Evolutionary conservation across 2,888 invertebrate species (phyloP).

Genomic region (Leucozona laternaria): DNA sequence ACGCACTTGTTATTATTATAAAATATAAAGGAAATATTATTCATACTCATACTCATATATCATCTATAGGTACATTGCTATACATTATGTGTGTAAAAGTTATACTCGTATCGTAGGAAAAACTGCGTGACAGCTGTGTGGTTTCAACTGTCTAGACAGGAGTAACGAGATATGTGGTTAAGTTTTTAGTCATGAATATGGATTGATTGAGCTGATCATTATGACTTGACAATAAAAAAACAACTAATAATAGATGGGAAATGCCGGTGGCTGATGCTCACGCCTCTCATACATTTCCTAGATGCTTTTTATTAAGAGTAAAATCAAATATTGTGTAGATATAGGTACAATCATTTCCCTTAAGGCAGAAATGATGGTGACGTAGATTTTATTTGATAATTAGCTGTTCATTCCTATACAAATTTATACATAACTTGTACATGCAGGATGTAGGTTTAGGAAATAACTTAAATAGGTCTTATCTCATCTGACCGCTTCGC

Average conservation of each 20-base stretch:
- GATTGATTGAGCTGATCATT: conserved; percentile 38
- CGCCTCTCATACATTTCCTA: not conserved
- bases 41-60: not conserved
- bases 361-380: no score
- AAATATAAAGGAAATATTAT: conserved; percentile 28
- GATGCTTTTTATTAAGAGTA: not conserved
- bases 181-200: conserved; percentile 15
- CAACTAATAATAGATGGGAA: not conserved
- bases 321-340: not conserved
- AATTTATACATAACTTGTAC: no score
- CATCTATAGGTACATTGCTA: not conserved
- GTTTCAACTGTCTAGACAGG: conserved; percentile 65
- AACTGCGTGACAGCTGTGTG: conserved; percentile 40
- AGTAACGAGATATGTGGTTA: conserved; percentile 2
- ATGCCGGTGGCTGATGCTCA: not conserved
- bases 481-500: no score
- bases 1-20: conserved; percentile 30
- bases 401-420: no score
- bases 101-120: conserved; percentile 24
- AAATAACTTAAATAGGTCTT: no score
- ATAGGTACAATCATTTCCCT: no score
- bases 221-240: not conserved
- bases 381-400: no score
- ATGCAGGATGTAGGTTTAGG: no score
- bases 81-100: not conserved